These are phyloP conservation scores for Narcine bancroftii DNA, from an alignment of 2,113 vertebrate species.

Conservation along the genomic window DNA sequence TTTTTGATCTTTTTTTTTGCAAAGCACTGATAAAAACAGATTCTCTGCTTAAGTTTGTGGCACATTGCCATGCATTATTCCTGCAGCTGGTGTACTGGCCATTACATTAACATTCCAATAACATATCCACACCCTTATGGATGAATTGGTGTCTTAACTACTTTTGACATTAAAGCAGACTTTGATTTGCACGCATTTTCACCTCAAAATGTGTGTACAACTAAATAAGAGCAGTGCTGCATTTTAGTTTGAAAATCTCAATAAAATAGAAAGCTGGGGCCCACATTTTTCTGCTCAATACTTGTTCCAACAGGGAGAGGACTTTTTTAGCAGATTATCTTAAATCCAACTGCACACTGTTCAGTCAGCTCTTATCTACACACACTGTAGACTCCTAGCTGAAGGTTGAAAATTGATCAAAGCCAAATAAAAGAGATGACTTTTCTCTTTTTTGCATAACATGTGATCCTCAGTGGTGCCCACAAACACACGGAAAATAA, in stretches of 20 bases:
- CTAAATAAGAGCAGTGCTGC: not conserved
- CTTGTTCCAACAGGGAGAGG: not conserved
- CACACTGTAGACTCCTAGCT: not conserved
- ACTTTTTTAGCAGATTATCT: not conserved
- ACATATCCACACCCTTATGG: not conserved
- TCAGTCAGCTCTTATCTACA: not conserved
- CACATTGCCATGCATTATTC: not conserved
- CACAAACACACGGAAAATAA: not conserved
- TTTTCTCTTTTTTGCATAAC: not conserved
- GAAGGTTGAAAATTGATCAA: not conserved
- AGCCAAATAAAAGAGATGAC: not conserved
- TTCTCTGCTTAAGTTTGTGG: not conserved
- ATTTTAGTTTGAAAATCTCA: not conserved
- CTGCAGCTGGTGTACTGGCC: not conserved
- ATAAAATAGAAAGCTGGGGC: not conserved
- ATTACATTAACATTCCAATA: not conserved
- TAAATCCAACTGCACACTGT: not conserved
- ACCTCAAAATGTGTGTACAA: conserved; percentile 14
- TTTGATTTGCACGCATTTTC: conserved; percentile 27
- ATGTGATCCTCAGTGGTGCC: not conserved
- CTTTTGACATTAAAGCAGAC: not conserved
- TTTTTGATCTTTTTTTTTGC: not conserved
- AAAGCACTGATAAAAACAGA: not conserved
- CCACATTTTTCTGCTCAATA: not conserved
- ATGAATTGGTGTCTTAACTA: conserved; percentile 9